Evolutionary conservation across 2,797 vertebrate genomes (phyloP).

Genomic region (Acanthiza pusilla): DNA sequence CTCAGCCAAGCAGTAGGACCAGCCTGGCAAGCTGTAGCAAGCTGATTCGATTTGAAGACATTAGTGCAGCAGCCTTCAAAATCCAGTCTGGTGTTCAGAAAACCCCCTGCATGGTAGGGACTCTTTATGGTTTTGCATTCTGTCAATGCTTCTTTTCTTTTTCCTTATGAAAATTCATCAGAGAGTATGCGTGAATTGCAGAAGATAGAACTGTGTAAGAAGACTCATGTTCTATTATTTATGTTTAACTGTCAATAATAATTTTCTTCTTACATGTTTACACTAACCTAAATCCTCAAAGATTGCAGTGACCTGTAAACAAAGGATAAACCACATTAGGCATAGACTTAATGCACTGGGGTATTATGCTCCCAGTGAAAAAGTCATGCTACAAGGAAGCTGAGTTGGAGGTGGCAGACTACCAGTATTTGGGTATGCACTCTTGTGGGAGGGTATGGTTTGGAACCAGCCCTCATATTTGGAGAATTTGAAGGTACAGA

Average conservation of each 20-base stretch:
- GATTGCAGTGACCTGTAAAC: constrained; percentile 20
- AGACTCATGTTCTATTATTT: background rate
- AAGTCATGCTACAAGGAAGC: background rate
- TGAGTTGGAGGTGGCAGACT: background rate
- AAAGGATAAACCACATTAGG: constrained; percentile 40
- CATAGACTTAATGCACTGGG: background rate
- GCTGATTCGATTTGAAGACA: constrained; percentile 86
- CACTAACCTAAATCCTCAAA: constrained; percentile 23
- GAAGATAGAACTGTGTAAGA: background rate
- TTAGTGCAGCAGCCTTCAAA: constrained; percentile 87
- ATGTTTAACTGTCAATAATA: background rate
- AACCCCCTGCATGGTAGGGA: constrained; percentile 86
- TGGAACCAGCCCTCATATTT: background rate
- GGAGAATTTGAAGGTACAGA: background rate
- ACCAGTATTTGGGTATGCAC: background rate
- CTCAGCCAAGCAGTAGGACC: constrained; percentile 47
- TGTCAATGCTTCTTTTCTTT: background rate
- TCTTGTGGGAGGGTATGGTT: background rate
- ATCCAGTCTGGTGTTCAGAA: constrained; percentile 85
- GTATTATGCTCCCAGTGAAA: background rate
- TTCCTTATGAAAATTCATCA: background rate
- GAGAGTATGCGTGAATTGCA: background rate
- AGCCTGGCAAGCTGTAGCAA: constrained; percentile 60
- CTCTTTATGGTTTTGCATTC: background rate
- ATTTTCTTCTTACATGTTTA: constrained; percentile 15